phyloP scores from a whole-genome alignment of 1,140 invertebrate genomes.

The Drosophila simulans region DNA sequence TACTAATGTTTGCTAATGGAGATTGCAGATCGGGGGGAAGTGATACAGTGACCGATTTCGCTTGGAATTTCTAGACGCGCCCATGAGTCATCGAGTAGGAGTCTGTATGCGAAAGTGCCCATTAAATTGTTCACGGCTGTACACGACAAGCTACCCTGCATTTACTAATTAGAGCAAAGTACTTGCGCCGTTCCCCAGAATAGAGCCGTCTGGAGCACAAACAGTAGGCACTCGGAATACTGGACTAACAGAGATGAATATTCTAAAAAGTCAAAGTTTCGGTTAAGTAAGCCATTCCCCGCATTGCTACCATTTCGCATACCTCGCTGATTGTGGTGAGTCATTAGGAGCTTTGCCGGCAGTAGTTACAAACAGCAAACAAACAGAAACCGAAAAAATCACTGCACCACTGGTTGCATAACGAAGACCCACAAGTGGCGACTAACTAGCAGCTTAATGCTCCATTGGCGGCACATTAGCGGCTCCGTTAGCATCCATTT shows the following conservation, averaged over 20 bases:
- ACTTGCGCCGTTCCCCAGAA: slow-evolving; percentile 23
- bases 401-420: slow-evolving; percentile 58
- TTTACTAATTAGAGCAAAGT: slow-evolving; percentile 61
- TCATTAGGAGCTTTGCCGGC: slow-evolving; percentile 20
- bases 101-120: slow-evolving; percentile 19
- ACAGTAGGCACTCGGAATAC: too few relatives aligned
- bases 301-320: background rate
- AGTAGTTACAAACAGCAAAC: slow-evolving; percentile 9
- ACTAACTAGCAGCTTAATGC: slow-evolving; percentile 66
- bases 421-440: slow-evolving; percentile 56
- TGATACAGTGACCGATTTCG: slow-evolving; percentile 26
- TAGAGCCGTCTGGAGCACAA: background rate
- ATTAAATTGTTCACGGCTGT: slow-evolving; percentile 11
- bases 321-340: slow-evolving; percentile 7
- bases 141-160: slow-evolving; percentile 13
- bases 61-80: slow-evolving; percentile 51
- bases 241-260: background rate
- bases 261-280: background rate
- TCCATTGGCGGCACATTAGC: slow-evolving; percentile 58
- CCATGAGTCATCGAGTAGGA: slow-evolving; percentile 44
- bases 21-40: slow-evolving; percentile 13
- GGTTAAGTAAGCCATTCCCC: slow-evolving; percentile 8
- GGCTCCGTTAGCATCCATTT: slow-evolving; percentile 64
- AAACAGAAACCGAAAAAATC: slow-evolving; percentile 6
- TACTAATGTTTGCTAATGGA: background rate